Evolutionary conservation across 2,797 vertebrate species (phyloP).

Genomic region (Astyanax mexicanus): DNA sequence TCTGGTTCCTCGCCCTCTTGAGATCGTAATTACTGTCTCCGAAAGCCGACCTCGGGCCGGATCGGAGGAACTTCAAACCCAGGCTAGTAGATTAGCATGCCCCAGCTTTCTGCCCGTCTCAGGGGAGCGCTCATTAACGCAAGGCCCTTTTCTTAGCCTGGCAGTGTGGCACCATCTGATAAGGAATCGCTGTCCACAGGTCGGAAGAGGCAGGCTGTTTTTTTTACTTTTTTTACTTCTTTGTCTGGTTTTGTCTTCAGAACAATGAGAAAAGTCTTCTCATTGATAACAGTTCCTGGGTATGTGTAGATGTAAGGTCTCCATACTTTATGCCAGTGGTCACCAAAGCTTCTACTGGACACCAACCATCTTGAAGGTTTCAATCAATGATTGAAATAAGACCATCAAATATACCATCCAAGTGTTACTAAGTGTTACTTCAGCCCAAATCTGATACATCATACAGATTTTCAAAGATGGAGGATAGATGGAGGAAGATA

Average conservation of each 20-base stretch:
- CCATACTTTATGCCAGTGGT: no score
- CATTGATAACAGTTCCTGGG: no score
- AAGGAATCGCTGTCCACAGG: slow-evolving; percentile 39
- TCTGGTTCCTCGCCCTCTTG: slow-evolving; percentile 23
- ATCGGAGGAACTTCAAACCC: slow-evolving; percentile 22
- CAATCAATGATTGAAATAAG: no score
- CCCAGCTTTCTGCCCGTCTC: slow-evolving; percentile 31
- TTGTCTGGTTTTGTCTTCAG: background rate
- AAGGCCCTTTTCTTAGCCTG: slow-evolving; percentile 33
- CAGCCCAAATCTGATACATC: no score
- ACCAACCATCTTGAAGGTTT: no score
- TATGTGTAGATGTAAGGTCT: no score
- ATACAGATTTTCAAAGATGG: no score
- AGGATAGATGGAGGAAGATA: no score
- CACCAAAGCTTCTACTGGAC: no score
- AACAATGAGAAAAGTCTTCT: background rate
- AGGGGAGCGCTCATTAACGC: slow-evolving; percentile 49
- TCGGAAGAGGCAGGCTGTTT: slow-evolving; percentile 5
- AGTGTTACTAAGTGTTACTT: no score
- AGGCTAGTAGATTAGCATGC: slow-evolving; percentile 47
- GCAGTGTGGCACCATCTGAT: slow-evolving; percentile 45
- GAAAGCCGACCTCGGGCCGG: slow-evolving; percentile 24
- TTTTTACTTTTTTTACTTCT: no score
- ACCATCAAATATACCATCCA: no score
- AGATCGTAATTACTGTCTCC: slow-evolving; percentile 35